Evolutionary conservation across 2,113 vertebrate species (phyloP), one percentile per base, ranked within the genome.

Genomic region (Ailurus styani): DNA sequence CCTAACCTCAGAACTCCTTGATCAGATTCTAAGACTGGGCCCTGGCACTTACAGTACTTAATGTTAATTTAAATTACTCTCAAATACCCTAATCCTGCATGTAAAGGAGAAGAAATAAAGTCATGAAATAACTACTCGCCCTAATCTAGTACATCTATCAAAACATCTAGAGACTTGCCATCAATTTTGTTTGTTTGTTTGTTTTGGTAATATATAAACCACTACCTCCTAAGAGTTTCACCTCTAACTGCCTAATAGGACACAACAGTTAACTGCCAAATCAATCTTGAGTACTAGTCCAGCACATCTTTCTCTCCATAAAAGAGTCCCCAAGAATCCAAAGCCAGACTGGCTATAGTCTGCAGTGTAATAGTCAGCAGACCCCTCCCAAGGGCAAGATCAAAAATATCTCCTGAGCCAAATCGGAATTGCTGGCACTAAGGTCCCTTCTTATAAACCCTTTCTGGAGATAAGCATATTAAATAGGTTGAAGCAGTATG

Each of bases 351-450:
- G 37, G 66, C 96, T 79, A 55, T 84, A 72, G 50, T 73, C 60
- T 84, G 91, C 34, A 95, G 47, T 64, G 18, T 70, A 68, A 82
- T 0, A 86, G 89, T 90, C 75, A 94, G 68, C 50, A 95, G 87
- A 92, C 54, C 47, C 37, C 54, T 87, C 40, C 70, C 68, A 95
- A 96, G 90, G 87, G 64, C 95, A 98, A 98, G 55, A 84, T 81
- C 93, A 94, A 96, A 98, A 97, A 95, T 94, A 96, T 37, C 91
- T 92, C 66, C 37, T 29, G 57, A 94, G 81, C 85, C 90, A 78
- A 84, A 89, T 0, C 9, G 55, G 50, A 95, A 96, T 68, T 94
- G 73, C 57, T 79, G 54, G 31, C 66, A 73, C 79, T 75, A 54
- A 87, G 25, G 25, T 68, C 27, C 68, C 47, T 75, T 78, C 64